Conservation (phyloP, 2,113 vertebrate species). For the Dissostichus mawsoni region DNA sequence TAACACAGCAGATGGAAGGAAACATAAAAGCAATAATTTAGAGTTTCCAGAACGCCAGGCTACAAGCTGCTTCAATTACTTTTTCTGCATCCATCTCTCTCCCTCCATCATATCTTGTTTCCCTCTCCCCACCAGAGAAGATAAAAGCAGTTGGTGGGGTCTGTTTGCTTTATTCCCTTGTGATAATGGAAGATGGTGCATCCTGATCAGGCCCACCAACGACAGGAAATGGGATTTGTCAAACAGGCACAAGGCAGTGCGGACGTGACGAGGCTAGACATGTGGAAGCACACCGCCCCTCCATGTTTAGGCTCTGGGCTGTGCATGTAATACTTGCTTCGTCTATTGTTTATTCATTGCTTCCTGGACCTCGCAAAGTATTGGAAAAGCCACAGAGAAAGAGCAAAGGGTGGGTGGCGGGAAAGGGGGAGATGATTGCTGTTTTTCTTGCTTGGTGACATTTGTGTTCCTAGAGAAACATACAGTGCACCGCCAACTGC, state of each 20-base stretch:
- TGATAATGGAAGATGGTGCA: slow-evolving; percentile 57
- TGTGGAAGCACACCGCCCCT: slow-evolving; percentile 25
- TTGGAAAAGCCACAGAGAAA: slow-evolving; percentile 22
- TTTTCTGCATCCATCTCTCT: slow-evolving; percentile 12
- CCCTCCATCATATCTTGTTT: slow-evolving; percentile 16
- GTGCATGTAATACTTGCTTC: slow-evolving; percentile 43
- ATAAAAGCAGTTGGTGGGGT: slow-evolving; percentile 49
- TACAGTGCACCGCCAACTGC: slow-evolving; percentile 34
- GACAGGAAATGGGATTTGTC: slow-evolving; percentile 68
- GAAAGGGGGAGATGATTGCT: slow-evolving; percentile 30
- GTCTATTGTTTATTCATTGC: slow-evolving; percentile 58
- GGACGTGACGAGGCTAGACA: neutral
- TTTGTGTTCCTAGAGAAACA: slow-evolving; percentile 65
- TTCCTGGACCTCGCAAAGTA: slow-evolving; percentile 38
- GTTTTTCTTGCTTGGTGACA: slow-evolving; percentile 60
- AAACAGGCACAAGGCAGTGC: slow-evolving; percentile 29
- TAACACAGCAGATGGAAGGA: slow-evolving; percentile 59
- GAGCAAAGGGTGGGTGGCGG: neutral
- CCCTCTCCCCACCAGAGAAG: slow-evolving; percentile 15
- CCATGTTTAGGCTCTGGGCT: slow-evolving; percentile 51
- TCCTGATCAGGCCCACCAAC: slow-evolving; percentile 46
- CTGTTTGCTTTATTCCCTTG: slow-evolving; percentile 62
- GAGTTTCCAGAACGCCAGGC: slow-evolving; percentile 73
- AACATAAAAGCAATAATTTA: slow-evolving; percentile 73
- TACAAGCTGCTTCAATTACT: slow-evolving; percentile 70